Percentiles rank a stretch among this genome's conserved stretches.
phyloP scores from a whole-genome alignment of 2,888 invertebrate species.

The Drosophila kambysellisi region DNA sequence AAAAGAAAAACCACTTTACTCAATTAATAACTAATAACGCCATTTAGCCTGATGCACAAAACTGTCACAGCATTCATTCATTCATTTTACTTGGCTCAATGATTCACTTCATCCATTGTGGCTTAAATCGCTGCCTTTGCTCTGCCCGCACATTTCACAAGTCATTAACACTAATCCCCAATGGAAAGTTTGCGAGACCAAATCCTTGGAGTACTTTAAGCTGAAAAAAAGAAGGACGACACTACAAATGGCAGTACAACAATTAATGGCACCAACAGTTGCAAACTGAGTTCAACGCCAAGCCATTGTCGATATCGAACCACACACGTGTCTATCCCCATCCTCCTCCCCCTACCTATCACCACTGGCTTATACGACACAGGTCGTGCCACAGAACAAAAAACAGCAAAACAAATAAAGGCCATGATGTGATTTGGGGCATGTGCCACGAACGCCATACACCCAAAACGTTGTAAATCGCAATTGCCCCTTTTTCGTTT shows the following conservation, averaged over 20 bases:
- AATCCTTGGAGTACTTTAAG: constrained; percentile 54
- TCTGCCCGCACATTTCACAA: constrained; percentile 65
- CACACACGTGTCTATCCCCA: constrained; percentile 22
- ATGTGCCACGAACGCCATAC: not conserved
- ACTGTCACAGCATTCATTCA: constrained; percentile 11
- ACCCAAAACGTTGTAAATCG: constrained; percentile 40
- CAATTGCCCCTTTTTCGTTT: constrained; percentile 54
- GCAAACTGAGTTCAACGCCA: constrained; percentile 23
- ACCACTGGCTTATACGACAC: not conserved
- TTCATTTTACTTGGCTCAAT: constrained; percentile 33
- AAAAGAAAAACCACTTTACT: constrained; percentile 16
- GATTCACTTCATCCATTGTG: constrained; percentile 36
- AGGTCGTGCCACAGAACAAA: constrained; percentile 7
- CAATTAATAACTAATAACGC: constrained; percentile 6
- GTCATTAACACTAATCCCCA: constrained; percentile 71
- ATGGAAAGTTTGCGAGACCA: constrained; percentile 29
- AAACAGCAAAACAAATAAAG: constrained; percentile 29
- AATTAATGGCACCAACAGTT: constrained; percentile 47
- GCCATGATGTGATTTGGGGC: constrained; percentile 53
- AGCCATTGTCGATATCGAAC: constrained; percentile 49
- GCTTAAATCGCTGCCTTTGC: constrained; percentile 51
- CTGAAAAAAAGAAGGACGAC: constrained; percentile 19
- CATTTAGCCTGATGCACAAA: constrained; percentile 25
- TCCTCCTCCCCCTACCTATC: not conserved
- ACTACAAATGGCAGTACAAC: constrained; percentile 44